These are phyloP conservation scores for Holothuria scabra DNA, from an alignment of 53 echinoderm and acorn worm genomes.

Conservation along the genomic window DNA sequence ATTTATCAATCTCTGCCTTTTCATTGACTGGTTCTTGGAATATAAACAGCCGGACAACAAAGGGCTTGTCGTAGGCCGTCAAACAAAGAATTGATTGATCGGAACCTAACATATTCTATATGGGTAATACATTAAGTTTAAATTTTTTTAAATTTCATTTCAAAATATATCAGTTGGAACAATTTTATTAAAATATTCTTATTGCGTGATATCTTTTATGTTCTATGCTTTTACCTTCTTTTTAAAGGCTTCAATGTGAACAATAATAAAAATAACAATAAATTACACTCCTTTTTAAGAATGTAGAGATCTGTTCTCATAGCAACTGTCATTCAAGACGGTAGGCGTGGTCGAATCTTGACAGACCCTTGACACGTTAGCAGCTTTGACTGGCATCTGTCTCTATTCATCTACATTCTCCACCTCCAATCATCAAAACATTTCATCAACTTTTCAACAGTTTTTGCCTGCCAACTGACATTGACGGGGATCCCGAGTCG, in stretches of 20 bases:
- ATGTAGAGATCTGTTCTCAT: constrained; percentile 23
- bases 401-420: constrained; percentile 90
- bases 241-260: no score
- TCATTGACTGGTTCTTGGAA: constrained; percentile 33
- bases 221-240: no score
- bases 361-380: constrained; percentile 58
- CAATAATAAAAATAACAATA: background rate
- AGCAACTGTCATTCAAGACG: constrained; percentile 52
- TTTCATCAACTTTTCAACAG: constrained; percentile 88
- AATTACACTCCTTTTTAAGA: background rate
- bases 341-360: constrained; percentile 49
- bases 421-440: constrained; percentile 99
- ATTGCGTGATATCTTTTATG: no score
- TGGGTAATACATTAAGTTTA: no score
- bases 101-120: background rate
- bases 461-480: constrained; percentile 31
- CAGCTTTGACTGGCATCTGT: constrained; percentile 91
- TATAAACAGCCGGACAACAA: constrained; percentile 51
- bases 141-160: no score
- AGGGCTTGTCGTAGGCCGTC: constrained; percentile 53
- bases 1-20: constrained; percentile 57
- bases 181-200: no score
- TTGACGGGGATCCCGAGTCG: constrained; percentile 32
- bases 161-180: no score
- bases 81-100: constrained; percentile 58